Evolutionary conservation across 23 tunicate genomes (phyloP), one percentile per base, ranked within the genome.

Genomic region (Styela clava): DNA sequence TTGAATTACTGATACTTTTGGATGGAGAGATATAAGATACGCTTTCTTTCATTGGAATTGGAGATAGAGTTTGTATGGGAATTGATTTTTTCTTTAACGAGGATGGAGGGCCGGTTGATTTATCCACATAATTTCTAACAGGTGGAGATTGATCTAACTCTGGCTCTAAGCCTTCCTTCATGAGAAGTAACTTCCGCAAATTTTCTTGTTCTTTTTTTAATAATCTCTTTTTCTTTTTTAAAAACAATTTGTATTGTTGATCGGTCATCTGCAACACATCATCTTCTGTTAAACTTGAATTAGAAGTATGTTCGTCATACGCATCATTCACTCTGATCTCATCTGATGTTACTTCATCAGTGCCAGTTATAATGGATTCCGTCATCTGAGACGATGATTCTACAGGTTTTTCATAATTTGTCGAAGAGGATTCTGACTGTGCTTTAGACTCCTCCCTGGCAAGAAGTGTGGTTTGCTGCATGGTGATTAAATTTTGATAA

Each of bases 401-500:
- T 7, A 26, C 35, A 5, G 27, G 32, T 71, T 71, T 71, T 3
- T n/a, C 32, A n/a, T 71, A 16, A 21, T 20, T 22, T 18, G 16
- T 21, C 35, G 35, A 3, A 31, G 77, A 29, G 5, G 77, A 30
- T 32, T 71, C 77, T 31, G 5, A 26, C 3, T 71, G 77, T 3
- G 34, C 23, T 71, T 27, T 26, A 35, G 32, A n/a, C 7, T 32
- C 77, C 35, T 71, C 77, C 5, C 16, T 33, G 16, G 37, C 35
- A 21, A 32, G 35, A 7, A 71, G 23, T 3, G 63, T 76, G 9
- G 80, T 52, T 52, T 76, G 65, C 24, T 76, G 64, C 65, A 76
- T 44, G 21, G 81, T 52, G 73, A 76, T 52, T 56, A 76, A 29
- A 52, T 52, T 52, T 29, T 76, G 65, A 44, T 76, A 76, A 76